Conservation (phyloP, 2,797 vertebrate species). For the Eleutherodactylus coqui region DNA sequence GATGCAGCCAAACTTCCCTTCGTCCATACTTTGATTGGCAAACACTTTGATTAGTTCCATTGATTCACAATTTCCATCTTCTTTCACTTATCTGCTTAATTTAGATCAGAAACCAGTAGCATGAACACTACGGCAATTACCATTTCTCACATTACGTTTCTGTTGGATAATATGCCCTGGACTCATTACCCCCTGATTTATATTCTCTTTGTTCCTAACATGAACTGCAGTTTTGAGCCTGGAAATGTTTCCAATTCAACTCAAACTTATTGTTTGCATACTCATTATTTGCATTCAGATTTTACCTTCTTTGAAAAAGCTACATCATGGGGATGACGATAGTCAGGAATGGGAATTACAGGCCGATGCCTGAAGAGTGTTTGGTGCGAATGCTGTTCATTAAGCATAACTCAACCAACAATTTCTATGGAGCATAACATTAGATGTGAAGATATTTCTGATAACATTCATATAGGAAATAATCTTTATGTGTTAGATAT, state of each 20-base stretch:
- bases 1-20: conserved; percentile 57
- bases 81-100: conserved; percentile 61
- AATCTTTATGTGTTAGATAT: too few relatives aligned
- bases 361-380: not conserved
- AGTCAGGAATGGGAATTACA: not conserved
- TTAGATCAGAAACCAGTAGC: conserved; percentile 62
- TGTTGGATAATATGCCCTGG: conserved; percentile 41
- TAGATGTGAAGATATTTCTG: not conserved
- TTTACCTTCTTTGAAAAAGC: not conserved
- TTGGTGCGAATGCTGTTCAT: not conserved
- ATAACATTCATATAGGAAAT: not conserved
- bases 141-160: conserved; percentile 44
- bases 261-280: not conserved
- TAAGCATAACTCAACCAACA: not conserved
- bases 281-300: not conserved
- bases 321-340: too few relatives aligned
- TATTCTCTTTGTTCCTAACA: conserved; percentile 22
- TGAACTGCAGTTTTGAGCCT: not conserved
- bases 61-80: conserved; percentile 55
- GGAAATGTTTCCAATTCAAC: conserved; percentile 16
- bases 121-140: conserved; percentile 52
- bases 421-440: not conserved
- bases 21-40: conserved; percentile 49
- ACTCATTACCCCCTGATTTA: conserved; percentile 25
- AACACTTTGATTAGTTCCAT: conserved; percentile 59